These are phyloP conservation scores for Corythaixoides concolor DNA, from an alignment of 2,113 vertebrate species.

Conservation along the genomic window DNA sequence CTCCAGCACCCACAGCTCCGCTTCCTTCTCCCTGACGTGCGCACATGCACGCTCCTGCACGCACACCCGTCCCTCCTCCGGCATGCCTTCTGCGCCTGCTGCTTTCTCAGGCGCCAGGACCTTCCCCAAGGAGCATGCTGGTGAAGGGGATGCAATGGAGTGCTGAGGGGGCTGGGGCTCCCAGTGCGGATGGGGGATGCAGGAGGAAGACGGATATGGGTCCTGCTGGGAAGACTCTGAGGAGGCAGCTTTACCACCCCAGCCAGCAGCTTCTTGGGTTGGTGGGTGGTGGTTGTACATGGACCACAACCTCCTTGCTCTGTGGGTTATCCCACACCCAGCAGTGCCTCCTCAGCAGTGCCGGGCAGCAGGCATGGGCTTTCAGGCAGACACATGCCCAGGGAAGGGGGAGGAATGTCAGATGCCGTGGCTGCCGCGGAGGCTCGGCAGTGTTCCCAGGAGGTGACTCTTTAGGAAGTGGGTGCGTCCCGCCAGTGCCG, in stretches of 20 bases:
- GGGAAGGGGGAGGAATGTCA: background rate
- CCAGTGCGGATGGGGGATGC: background rate
- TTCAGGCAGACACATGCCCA: background rate
- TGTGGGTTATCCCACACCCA: background rate
- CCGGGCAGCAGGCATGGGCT: background rate
- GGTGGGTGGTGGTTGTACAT: background rate
- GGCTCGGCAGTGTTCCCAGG: conserved; percentile 11
- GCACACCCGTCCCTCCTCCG: background rate
- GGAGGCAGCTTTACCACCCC: background rate
- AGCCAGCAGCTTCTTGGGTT: background rate
- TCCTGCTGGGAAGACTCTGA: background rate
- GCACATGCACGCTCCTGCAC: conserved; percentile 24
- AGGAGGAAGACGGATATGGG: accelerated
- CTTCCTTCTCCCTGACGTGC: conserved; percentile 49
- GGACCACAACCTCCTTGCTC: background rate
- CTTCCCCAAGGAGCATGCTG: background rate
- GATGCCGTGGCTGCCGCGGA: background rate
- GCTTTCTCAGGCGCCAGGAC: background rate
- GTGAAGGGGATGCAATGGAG: background rate
- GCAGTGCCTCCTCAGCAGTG: background rate
- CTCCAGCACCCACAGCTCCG: conserved; percentile 12
- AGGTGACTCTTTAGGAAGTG: conserved; percentile 66
- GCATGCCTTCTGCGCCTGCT: background rate
- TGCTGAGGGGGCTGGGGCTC: background rate
- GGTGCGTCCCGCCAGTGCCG: background rate